These are phyloP conservation scores for Cochlearius cochlearius DNA, from an alignment of 2,113 vertebrate species.

Conservation along the genomic window DNA sequence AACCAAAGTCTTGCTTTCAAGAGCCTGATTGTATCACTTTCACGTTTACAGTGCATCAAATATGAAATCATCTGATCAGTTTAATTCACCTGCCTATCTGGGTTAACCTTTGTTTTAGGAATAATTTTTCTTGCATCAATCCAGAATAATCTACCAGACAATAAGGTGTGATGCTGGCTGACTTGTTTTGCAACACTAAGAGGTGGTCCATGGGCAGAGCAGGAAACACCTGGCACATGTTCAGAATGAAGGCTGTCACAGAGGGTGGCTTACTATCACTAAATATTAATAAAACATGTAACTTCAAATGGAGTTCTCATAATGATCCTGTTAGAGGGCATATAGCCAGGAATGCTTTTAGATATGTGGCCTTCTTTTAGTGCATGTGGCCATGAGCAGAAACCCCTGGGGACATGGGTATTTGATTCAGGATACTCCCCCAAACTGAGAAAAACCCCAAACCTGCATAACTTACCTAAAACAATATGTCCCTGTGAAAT, in stretches of 20 bases:
- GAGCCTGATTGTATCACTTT: background rate
- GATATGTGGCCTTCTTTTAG: background rate
- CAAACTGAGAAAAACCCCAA: background rate
- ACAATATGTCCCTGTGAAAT: conserved; percentile 12
- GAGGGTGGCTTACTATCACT: background rate
- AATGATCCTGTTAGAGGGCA: background rate
- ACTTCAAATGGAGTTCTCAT: background rate
- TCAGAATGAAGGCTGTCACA: background rate
- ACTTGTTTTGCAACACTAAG: background rate
- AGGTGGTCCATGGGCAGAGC: background rate
- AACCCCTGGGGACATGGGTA: background rate
- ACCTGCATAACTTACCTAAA: background rate
- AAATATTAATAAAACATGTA: background rate
- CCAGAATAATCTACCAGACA: background rate
- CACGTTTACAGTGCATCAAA: background rate
- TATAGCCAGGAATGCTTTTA: background rate
- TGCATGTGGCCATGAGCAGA: background rate
- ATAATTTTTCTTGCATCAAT: background rate
- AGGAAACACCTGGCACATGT: background rate
- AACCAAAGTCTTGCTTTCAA: background rate
- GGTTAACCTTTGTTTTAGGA: background rate
- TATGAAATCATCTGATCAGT: background rate
- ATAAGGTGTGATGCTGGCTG: background rate
- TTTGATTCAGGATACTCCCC: background rate
- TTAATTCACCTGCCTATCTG: background rate